Percentiles rank a stretch among this genome's conserved stretches.
phyloP scores from a whole-genome alignment of 2,797 vertebrate genomes.

The Limosa lapponica region DNA sequence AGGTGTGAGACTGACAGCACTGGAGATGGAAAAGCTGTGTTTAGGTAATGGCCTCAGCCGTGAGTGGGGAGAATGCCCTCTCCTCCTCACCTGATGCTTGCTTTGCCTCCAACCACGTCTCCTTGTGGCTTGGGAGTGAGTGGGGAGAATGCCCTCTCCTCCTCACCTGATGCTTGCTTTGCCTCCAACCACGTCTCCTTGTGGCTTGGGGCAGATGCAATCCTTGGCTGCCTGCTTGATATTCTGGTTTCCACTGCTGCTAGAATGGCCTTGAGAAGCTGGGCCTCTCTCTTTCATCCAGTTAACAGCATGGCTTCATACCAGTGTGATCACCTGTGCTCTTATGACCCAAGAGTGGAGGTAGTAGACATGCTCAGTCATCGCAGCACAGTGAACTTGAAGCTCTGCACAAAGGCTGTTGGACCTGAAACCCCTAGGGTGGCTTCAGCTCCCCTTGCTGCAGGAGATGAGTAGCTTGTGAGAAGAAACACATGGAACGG shows the following conservation, averaged over 20 bases:
- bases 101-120: background rate
- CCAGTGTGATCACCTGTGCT: background rate
- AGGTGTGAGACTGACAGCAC: constrained; percentile 8
- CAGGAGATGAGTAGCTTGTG: background rate
- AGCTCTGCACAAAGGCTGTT: background rate
- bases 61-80: background rate
- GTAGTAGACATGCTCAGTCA: too few species aligned
- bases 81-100: background rate
- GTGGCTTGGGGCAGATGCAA: background rate
- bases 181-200: background rate
- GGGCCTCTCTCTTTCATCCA: background rate
- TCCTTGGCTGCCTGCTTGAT: background rate
- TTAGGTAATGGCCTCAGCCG: background rate
- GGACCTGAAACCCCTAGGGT: background rate
- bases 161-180: background rate
- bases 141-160: background rate
- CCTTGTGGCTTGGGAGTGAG: background rate
- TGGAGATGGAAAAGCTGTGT: background rate
- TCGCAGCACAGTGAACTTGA: background rate
- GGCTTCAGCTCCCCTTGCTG: background rate
- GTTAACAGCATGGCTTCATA: background rate
- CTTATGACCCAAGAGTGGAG: fast-evolving
- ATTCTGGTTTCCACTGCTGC: background rate
- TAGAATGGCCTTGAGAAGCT: background rate
- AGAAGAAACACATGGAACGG: background rate